phyloP scores from a whole-genome alignment of 2,888 invertebrate genomes.

The Drosophila birchii region DNA sequence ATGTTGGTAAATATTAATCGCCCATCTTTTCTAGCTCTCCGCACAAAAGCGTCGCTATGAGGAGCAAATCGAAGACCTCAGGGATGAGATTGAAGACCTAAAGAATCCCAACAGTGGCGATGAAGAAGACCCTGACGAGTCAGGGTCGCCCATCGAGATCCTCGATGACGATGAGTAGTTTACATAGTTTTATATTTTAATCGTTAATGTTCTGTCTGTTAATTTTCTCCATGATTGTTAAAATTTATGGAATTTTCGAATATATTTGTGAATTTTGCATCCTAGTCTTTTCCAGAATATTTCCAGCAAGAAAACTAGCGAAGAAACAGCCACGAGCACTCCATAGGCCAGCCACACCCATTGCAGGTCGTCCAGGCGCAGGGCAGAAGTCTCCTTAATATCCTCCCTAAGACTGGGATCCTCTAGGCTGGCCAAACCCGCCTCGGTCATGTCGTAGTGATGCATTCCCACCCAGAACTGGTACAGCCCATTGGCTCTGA shows the following conservation, averaged over 20 bases:
- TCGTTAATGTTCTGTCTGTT: conserved; percentile 17
- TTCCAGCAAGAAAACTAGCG: conserved; percentile 47
- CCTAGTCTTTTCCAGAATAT: conserved; percentile 13
- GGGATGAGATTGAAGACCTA: conserved; percentile 62
- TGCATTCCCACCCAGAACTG: conserved; percentile 62
- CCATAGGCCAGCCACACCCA: conserved; percentile 61
- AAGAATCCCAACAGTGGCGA: conserved; percentile 47
- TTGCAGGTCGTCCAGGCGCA: conserved; percentile 56
- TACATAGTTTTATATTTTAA: neutral
- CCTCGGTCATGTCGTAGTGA: conserved; percentile 69
- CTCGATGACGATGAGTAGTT: conserved; percentile 27
- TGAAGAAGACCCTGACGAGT: conserved; percentile 37
- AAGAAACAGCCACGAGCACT: conserved; percentile 30
- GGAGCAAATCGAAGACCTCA: conserved; percentile 64
- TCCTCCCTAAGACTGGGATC: conserved; percentile 47
- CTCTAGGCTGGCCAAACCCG: conserved; percentile 51
- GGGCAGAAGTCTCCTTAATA: neutral
- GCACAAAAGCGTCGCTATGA: conserved; percentile 60
- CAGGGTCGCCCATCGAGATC: conserved; percentile 31
- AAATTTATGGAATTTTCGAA: conserved; percentile 3
- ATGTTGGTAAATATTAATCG: neutral
- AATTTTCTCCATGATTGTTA: conserved; percentile 9
- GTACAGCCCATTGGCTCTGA: conserved; percentile 55
- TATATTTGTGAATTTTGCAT: conserved; percentile 11
- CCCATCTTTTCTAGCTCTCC: conserved; percentile 52